Percentiles rank a stretch among this genome's conserved stretches.
phyloP scores from a whole-genome alignment of 2,888 invertebrate genomes.

The Psylliodes chrysocephalus region DNA sequence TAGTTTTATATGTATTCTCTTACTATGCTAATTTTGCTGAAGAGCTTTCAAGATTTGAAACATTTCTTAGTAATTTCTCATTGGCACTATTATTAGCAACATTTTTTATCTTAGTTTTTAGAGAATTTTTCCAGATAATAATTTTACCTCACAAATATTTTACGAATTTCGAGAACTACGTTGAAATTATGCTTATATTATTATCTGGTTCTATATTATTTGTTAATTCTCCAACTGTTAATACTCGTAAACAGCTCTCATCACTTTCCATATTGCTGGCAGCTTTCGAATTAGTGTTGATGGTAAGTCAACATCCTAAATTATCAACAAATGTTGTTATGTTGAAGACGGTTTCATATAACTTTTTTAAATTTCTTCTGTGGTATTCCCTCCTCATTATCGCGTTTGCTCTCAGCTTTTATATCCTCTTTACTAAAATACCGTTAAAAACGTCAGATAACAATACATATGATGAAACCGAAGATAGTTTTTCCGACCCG shows the following conservation, averaged over 20 bases:
- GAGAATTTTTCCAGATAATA: constrained; percentile 78
- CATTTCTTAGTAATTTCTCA: constrained; percentile 36
- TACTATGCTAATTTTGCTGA: constrained; percentile 69
- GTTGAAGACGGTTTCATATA: constrained; percentile 82
- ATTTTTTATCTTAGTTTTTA: constrained; percentile 69
- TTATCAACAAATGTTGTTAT: constrained; percentile 86
- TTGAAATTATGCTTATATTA: constrained; percentile 76
- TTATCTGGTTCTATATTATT: constrained; percentile 72
- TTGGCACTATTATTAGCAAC: constrained; percentile 69
- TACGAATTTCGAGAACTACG: constrained; percentile 76
- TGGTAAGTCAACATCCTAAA: constrained; percentile 82
- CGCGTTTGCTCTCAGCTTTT: constrained; percentile 85
- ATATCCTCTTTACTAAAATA: constrained; percentile 72
- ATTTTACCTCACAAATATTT: constrained; percentile 77
- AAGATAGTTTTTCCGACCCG: constrained; percentile 76
- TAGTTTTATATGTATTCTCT: constrained; percentile 76
- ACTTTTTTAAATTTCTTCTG: constrained; percentile 81
- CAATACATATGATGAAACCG: constrained; percentile 64
- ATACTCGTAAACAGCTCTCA: constrained; percentile 73
- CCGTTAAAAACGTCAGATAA: constrained; percentile 51
- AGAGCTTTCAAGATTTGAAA: constrained; percentile 49
- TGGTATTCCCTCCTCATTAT: constrained; percentile 84
- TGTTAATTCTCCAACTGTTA: constrained; percentile 63
- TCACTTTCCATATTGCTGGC: constrained; percentile 80
- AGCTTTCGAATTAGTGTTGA: constrained; percentile 79